Conservation (phyloP, 2,797 vertebrate genomes). For the Cyclura pinguis region DNA sequence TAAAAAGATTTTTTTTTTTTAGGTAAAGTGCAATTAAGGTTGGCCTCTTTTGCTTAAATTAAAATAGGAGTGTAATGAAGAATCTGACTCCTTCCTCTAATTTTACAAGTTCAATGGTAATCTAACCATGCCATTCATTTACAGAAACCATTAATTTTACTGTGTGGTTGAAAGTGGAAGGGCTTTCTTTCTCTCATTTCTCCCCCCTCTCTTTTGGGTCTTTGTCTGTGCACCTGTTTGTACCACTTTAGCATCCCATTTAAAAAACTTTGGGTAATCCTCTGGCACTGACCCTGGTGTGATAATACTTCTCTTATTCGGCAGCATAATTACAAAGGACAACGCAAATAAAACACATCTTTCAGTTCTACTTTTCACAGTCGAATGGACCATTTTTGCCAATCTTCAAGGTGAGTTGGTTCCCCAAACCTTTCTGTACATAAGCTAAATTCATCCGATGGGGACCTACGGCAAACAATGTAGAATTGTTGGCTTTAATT, state of each 20-base stretch:
- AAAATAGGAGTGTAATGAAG: conserved; percentile 81
- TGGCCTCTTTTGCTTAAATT: conserved; percentile 77
- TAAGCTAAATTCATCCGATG: conserved; percentile 71
- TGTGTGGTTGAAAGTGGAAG: conserved; percentile 81
- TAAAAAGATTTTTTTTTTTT: conserved; percentile 71
- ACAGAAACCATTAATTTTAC: conserved; percentile 84
- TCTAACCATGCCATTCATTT: conserved; percentile 84
- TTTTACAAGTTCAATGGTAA: conserved; percentile 86
- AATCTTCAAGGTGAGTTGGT: conserved; percentile 76
- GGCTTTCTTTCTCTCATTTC: conserved; percentile 88
- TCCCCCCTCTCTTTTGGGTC: conserved; percentile 83
- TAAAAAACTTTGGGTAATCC: conserved; percentile 96
- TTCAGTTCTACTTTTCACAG: conserved; percentile 77
- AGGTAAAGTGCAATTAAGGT: conserved; percentile 76
- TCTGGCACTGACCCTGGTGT: conserved; percentile 92
- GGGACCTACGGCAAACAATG: conserved; percentile 37
- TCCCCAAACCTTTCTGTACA: conserved; percentile 73
- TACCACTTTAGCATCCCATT: conserved; percentile 93
- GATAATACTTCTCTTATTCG: conserved; percentile 95
- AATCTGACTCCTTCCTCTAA: conserved; percentile 83
- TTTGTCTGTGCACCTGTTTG: conserved; percentile 98
- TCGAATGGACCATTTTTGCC: conserved; percentile 75
- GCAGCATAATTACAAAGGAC: conserved; percentile 92
- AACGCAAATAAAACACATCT: conserved; percentile 82
- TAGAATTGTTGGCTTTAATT: conserved; percentile 55